Base-by-base conservation (phyloP, 2,888 invertebrate genomes). In the Penaeus monodon region DNA sequence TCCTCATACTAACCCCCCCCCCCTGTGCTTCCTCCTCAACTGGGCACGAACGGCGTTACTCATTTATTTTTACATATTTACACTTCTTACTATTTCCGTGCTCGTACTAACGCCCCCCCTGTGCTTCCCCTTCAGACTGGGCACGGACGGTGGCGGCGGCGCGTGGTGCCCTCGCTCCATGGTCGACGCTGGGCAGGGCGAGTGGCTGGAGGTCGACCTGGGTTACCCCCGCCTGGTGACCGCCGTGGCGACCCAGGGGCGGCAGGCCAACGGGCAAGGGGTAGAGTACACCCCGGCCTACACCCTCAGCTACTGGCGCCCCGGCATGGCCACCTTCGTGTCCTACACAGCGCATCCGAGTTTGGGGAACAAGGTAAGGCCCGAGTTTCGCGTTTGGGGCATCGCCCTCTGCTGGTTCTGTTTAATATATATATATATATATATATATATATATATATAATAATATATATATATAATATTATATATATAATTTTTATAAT, bases 251-350 rank as follows among this genome's bases (percentile, higher is more conserved):
- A 94, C 94, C n/a, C 98, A 98, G 93, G 98, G 98, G 57, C 94
- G 98, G 78, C 98, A 97, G 92, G 98, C 97, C 64, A 97, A 97
- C 92, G 97, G 97, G 65, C 95, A 96, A 92, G 98, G 98, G 64
- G 95, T 95, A 91, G 98, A 98, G 92, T 98, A 94, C 93, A 95
- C 97, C 20, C 97, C 97, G 92, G 94, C 95, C 65, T 98, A 97
- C 93, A 94, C 96, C 90, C 92, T 98, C 86, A 96, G 97, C 91
- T 97, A 97, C 92, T 96, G 96, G 95, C 93, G 97, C 90, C 96
- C 96, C 24, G 94, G 86, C 29, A 86, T 80, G 82, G 24, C n/a
- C 20, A 73, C 65, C 70, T 83, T 87, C 64, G 65, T 57, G 27
- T 79, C 79, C 68, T 89, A 89, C 82, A 70, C 89, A 10, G 84